These are phyloP conservation scores for Anableps anableps DNA, from an alignment of 2,797 vertebrate species.

Conservation along the genomic window DNA sequence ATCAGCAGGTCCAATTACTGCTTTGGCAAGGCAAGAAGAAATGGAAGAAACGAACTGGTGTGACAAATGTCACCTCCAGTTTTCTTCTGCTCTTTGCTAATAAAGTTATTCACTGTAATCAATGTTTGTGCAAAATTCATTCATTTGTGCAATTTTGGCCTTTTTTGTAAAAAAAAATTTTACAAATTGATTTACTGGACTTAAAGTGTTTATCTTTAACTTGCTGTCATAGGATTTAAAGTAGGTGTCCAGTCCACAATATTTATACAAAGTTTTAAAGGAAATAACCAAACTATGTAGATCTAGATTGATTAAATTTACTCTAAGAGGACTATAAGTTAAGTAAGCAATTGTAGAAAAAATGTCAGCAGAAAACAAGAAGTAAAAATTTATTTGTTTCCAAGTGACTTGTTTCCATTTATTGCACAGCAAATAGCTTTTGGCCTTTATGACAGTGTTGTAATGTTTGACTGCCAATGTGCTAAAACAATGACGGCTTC, in stretches of 20 bases:
- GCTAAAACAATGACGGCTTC: conserved; percentile 20
- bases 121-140: neutral
- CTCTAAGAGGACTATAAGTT: neutral
- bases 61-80: neutral
- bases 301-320: neutral
- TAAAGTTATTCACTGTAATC: neutral
- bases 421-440: neutral
- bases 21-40: neutral
- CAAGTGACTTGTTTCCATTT: neutral
- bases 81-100: conserved; percentile 2
- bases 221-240: neutral
- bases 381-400: neutral
- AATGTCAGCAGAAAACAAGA: neutral
- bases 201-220: neutral
- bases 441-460: neutral
- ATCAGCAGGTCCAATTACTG: conserved; percentile 4
- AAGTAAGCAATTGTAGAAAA: neutral
- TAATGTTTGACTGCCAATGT: conserved; percentile 6
- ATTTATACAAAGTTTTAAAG: neutral
- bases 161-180: neutral
- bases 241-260: neutral
- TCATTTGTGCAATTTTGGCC: neutral
- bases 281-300: neutral
- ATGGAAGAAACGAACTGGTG: conserved; percentile 10
- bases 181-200: too few species aligned